A percentile compares a stretch with the other conserved stretches of the same genome.
Conservation (phyloP, 2,888 invertebrate genomes). For the Lithophane semibrunnea region DNA sequence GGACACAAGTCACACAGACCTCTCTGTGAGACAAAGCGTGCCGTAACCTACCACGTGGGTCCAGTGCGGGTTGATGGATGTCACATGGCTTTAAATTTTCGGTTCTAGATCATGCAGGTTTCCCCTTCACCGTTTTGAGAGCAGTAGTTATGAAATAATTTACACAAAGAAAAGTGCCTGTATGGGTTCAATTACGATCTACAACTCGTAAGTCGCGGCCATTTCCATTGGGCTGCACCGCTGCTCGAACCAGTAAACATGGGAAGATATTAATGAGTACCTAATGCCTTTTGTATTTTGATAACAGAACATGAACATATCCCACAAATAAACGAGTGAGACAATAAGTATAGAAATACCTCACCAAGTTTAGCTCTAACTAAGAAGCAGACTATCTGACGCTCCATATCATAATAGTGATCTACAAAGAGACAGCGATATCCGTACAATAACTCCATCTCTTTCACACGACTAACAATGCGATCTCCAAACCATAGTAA, state of each 20-base stretch:
- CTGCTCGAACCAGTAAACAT: background rate
- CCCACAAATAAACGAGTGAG: background rate
- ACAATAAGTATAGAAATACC: background rate
- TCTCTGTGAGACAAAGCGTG: background rate
- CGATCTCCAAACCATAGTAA: slow-evolving; percentile 16
- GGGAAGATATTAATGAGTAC: background rate
- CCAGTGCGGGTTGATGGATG: background rate
- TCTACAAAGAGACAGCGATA: slow-evolving; percentile 20
- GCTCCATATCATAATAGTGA: slow-evolving; percentile 4
- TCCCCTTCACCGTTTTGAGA: background rate
- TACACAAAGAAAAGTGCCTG: background rate
- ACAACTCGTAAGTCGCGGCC: background rate
- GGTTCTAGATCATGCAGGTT: background rate
- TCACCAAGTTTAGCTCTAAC: background rate
- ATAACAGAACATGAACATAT: background rate
- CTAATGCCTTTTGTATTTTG: background rate
- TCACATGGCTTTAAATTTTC: too few species aligned
- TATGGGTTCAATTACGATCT: background rate
- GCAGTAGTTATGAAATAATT: background rate
- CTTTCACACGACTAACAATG: slow-evolving; percentile 29
- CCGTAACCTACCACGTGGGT: background rate
- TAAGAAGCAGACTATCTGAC: background rate
- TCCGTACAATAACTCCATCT: background rate
- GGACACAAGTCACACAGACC: background rate
- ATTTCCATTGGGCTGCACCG: background rate